These are phyloP conservation scores for Bolborhynchus lineola DNA, from an alignment of 2,113 vertebrate genomes.

Conservation along the genomic window DNA sequence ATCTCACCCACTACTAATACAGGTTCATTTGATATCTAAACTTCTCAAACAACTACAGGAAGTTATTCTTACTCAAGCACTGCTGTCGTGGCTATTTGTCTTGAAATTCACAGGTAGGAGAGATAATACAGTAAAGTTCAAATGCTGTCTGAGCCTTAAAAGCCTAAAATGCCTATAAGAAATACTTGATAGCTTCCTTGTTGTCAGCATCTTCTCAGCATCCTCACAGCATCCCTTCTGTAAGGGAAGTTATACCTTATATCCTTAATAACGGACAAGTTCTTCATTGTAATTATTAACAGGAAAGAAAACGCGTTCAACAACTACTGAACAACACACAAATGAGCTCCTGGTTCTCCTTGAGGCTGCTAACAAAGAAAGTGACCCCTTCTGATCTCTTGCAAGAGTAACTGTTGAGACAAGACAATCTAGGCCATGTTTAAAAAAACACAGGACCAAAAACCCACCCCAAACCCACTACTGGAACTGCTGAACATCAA, in stretches of 20 bases:
- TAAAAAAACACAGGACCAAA: not conserved
- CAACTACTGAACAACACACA: not conserved
- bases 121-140: not conserved
- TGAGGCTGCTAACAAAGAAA: not conserved
- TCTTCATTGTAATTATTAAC: not conserved
- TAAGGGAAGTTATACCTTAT: not conserved
- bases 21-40: not conserved
- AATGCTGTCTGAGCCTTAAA: not conserved
- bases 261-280: not conserved
- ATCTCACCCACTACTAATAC: rapidly evolving
- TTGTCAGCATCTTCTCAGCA: not conserved
- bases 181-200: not conserved
- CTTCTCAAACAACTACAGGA: not conserved
- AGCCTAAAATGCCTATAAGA: not conserved
- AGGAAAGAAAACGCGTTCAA: not conserved
- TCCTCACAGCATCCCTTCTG: not conserved
- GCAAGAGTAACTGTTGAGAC: not conserved
- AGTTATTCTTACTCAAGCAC: not conserved
- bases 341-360: not conserved
- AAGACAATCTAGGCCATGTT: not conserved
- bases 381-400: not conserved
- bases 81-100: not conserved
- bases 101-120: not conserved
- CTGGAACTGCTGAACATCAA: not conserved
- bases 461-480: rapidly evolving